Conservation (phyloP, 2,888 invertebrate species). For the Xestia xanthographa region DNA sequence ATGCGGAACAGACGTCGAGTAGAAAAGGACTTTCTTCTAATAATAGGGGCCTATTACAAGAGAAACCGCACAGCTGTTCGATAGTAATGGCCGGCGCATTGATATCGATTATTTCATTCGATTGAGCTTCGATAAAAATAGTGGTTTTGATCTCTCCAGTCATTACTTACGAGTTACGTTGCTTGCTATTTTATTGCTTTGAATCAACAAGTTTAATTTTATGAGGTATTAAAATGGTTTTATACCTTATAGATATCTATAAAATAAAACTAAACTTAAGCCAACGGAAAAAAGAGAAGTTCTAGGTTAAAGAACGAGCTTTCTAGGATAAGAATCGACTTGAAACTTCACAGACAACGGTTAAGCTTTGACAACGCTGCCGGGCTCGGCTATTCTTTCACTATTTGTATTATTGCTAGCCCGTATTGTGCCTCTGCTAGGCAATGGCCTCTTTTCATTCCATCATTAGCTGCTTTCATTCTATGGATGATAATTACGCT, state of each 20-base stretch:
- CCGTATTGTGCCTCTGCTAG: too few species aligned
- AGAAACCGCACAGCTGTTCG: constrained; percentile 69
- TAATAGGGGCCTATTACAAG: constrained; percentile 68
- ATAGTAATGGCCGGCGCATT: constrained; percentile 50
- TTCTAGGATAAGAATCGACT: background rate
- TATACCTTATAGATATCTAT: background rate
- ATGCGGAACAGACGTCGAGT: constrained; percentile 64
- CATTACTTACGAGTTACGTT: constrained; percentile 4
- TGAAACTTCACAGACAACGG: too few species aligned
- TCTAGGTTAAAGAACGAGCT: background rate
- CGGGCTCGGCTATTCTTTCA: too few species aligned
- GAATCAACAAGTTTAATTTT: constrained; percentile 41
- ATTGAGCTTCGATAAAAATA: constrained; percentile 46
- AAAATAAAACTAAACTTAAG: background rate
- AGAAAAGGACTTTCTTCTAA: constrained; percentile 75
- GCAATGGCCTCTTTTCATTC: too few species aligned
- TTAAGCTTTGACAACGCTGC: too few species aligned
- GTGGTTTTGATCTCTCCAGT: constrained; percentile 45
- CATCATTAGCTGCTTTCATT: too few species aligned
- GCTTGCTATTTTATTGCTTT: constrained; percentile 17
- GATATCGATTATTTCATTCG: constrained; percentile 60
- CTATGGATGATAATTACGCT: too few species aligned
- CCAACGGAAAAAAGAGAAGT: background rate
- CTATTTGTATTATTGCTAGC: too few species aligned
- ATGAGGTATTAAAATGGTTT: constrained; percentile 8